Percentiles rank a stretch among this genome's conserved stretches.
Conservation (phyloP, 2,888 invertebrate genomes). For the Orthosia incerta region DNA sequence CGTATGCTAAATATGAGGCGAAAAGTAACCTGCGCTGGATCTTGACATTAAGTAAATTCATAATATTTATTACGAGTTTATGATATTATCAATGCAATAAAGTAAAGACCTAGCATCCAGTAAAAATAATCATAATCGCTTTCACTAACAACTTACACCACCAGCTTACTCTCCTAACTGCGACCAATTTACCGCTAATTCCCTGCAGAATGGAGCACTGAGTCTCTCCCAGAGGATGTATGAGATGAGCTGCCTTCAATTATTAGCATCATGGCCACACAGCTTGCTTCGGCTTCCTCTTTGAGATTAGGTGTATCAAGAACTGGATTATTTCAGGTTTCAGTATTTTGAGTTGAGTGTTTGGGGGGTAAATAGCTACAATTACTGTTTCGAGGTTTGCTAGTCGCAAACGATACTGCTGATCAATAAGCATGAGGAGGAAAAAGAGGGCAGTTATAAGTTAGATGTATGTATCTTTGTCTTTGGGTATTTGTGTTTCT, state of each 20-base stretch:
- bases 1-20: too few species aligned
- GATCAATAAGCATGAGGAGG: too few species aligned
- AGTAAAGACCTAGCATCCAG: background rate
- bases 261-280: constrained; percentile 50
- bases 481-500: too few species aligned
- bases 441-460: too few species aligned
- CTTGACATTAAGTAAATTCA: too few species aligned
- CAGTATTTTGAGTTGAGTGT: background rate
- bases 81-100: too few species aligned
- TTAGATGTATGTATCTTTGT: too few species aligned
- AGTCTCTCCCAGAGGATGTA: constrained; percentile 55
- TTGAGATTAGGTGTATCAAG: constrained; percentile 12
- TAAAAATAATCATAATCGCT: constrained; percentile 4
- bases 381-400: too few species aligned
- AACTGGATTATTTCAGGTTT: background rate
- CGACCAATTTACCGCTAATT: constrained; percentile 74
- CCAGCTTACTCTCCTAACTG: constrained; percentile 62
- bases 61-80: too few species aligned
- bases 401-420: too few species aligned
- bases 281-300: constrained; percentile 14
- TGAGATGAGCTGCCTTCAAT: constrained; percentile 56
- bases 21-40: too few species aligned
- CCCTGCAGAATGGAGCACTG: constrained; percentile 70
- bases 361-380: background rate
- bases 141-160: constrained; percentile 17